These are phyloP conservation scores for Ceratina australensis DNA, from an alignment of 1,140 invertebrate species.

Conservation along the genomic window DNA sequence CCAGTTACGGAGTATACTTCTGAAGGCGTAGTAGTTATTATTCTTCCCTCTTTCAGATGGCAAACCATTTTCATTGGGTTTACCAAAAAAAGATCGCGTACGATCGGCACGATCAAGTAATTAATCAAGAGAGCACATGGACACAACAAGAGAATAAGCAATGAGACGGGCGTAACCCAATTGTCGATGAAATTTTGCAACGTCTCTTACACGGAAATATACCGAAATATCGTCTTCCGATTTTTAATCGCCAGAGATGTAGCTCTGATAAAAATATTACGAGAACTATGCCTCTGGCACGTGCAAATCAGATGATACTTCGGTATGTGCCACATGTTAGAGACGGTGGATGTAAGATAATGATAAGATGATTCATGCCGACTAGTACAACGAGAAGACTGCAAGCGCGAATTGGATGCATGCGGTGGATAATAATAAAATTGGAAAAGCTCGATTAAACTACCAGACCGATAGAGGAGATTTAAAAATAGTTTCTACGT, in stretches of 20 bases:
- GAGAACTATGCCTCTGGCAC: too few species aligned
- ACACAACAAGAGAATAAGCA: neutral
- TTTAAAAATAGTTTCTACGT: conserved; percentile 52
- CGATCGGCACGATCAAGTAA: conserved; percentile 10
- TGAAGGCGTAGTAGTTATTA: neutral
- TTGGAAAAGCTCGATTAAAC: conserved; percentile 56
- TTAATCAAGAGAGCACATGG: conserved; percentile 5
- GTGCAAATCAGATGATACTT: conserved; percentile 13
- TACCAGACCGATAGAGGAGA: conserved; percentile 51
- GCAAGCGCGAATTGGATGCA: conserved; percentile 58
- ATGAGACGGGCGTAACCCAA: neutral
- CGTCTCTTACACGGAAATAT: too few species aligned
- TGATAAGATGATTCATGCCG: conserved; percentile 52
- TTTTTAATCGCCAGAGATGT: too few species aligned
- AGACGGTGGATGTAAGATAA: conserved; percentile 26
- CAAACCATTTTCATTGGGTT: neutral
- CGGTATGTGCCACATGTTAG: conserved; percentile 7
- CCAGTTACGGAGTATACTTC: neutral
- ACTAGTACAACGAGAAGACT: conserved; percentile 52
- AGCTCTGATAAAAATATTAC: too few species aligned
- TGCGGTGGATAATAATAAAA: conserved; percentile 47
- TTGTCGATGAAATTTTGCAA: neutral
- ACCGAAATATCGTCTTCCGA: too few species aligned
- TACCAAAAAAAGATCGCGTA: neutral
- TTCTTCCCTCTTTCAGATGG: neutral